Evolutionary conservation across 2,113 vertebrate genomes (phyloP).

Genomic region (Microtus pennsylvanicus): DNA sequence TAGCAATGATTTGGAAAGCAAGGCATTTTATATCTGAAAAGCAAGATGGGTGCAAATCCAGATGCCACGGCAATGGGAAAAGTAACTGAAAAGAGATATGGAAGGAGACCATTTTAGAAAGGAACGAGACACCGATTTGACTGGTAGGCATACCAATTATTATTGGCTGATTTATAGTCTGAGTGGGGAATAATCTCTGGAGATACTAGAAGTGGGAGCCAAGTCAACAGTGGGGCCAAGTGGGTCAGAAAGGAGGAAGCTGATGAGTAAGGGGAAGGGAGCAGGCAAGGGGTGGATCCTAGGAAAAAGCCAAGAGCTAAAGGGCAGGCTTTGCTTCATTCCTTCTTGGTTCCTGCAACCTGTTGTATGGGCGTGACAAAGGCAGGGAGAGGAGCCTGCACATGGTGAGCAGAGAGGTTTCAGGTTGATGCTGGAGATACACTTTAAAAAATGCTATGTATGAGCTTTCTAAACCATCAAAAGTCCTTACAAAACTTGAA

Average conservation of each 20-base stretch:
- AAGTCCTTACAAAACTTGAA: background rate
- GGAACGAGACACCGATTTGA: background rate
- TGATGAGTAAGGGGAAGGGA: background rate
- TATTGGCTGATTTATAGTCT: background rate
- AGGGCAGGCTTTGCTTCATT: background rate
- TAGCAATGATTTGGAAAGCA: background rate
- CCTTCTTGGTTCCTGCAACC: background rate
- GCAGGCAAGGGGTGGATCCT: background rate
- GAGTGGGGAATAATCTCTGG: background rate
- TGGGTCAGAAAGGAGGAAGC: conserved; percentile 30
- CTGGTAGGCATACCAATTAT: no score
- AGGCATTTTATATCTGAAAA: background rate
- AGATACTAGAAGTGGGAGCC: background rate
- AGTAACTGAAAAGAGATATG: background rate
- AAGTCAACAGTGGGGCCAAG: background rate
- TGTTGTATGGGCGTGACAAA: no score
- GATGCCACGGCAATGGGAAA: background rate
- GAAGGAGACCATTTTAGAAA: background rate
- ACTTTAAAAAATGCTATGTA: background rate
- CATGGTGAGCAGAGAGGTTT: background rate
- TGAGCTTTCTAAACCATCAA: background rate
- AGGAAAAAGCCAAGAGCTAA: background rate
- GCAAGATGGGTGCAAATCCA: background rate
- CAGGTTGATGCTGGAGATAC: background rate
- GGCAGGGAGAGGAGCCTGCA: background rate